Base-by-base conservation (phyloP, 35 echinoderm and acorn worm species). In the Holothuria glaberrima region DNA sequence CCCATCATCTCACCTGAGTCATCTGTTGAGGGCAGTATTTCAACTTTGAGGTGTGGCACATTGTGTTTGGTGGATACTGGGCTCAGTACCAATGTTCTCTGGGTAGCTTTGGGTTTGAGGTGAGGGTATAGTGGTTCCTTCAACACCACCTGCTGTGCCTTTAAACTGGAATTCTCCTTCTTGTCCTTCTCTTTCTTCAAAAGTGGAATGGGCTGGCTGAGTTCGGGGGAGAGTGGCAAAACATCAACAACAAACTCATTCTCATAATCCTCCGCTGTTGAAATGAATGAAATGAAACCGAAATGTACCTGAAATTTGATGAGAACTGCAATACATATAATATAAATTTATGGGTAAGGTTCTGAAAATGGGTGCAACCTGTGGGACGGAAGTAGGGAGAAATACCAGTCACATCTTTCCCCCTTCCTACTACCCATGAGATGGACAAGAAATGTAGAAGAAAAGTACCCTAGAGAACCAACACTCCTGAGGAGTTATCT, bases 91-190 rank as follows among this genome's bases (percentile, higher is more conserved):
- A 87, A 6, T 29, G 63, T 50, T 33, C 65, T 67, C 22, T 38
- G 60, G 24, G 41, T n/a, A 34, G 20, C 61, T 28, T 87, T 87
- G 26, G 85, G 85, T 50, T 87, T 87, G 12, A 87, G 38, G 19
- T 54, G 85, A 16, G 85, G 60, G 16, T 69, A 69, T 6, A 87
- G 64, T 16, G 85, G 85, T 70, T 87, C 85, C 65, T 87, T 87
- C 32, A 69, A 62, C 30, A 87, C 85, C 34, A 69, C 60, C 33
- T 52, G 60, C 28, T 87, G 85, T 50, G 85, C 17, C 24, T 48
- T 46, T 21, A 70, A 30, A 62, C 36, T 48, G 31, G 31, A 29
- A 60, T 20, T 21, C 3, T 22, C 30, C 22, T n/a, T 41, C 20
- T 50, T 22, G 12, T 78, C 74, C 38, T 61, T 71, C 35, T 87